phyloP scores from a whole-genome alignment of 2,113 vertebrate species.

The Theropithecus gelada region DNA sequence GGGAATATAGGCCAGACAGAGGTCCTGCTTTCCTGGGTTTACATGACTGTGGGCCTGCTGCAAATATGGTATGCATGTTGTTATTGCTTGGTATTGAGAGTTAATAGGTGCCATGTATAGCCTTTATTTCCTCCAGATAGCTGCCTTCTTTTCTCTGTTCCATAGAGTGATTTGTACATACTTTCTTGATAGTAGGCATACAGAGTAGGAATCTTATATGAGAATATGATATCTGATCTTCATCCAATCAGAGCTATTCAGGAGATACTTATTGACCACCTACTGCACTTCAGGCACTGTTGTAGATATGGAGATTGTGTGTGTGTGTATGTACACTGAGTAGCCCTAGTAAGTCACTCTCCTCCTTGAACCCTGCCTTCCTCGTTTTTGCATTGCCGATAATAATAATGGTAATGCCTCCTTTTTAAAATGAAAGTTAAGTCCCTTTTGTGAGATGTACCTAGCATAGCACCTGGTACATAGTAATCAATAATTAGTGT shows the following conservation, averaged over 20 bases:
- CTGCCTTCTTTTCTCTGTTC: not conserved
- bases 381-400: not conserved
- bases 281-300: not conserved
- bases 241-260: not conserved
- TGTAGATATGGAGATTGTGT: not conserved
- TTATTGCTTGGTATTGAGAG: not conserved
- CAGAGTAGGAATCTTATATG: not conserved
- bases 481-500: not conserved
- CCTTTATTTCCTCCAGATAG: not conserved
- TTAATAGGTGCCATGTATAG: not conserved
- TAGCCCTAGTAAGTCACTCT: not conserved
- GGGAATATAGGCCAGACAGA: not conserved
- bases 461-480: not conserved
- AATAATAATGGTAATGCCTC: not conserved
- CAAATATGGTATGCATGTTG: not conserved
- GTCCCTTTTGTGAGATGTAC: not conserved
- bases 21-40: not conserved
- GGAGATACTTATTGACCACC: not conserved
- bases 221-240: not conserved
- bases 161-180: not conserved
- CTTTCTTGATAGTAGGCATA: not conserved
- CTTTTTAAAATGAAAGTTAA: conserved; percentile 8
- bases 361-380: not conserved
- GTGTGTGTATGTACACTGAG: not conserved
- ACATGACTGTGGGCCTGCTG: not conserved